phyloP scores from a whole-genome alignment of 1,140 invertebrate species.

The Nylanderia fulva region DNA sequence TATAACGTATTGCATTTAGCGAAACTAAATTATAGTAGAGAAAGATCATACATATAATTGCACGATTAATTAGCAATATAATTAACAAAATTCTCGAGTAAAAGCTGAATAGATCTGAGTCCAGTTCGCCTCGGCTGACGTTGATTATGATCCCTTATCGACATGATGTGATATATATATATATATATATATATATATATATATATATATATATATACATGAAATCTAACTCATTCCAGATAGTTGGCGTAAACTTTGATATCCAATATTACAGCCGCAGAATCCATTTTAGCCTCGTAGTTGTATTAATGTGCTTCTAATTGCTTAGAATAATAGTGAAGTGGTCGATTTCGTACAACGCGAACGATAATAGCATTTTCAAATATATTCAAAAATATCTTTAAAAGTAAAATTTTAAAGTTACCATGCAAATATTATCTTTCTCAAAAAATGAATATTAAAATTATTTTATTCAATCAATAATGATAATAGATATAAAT shows the following conservation, averaged over 20 bases:
- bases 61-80: slow-evolving; percentile 63
- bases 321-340: slow-evolving; percentile 28
- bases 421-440: neutral
- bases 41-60: slow-evolving; percentile 50
- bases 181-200: too few species aligned
- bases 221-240: neutral
- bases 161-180: too few species aligned
- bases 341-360: neutral
- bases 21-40: neutral
- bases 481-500: neutral
- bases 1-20: neutral
- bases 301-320: slow-evolving; percentile 9
- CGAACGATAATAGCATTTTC: neutral
- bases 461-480: too few species aligned
- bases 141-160: slow-evolving; percentile 6
- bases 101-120: neutral
- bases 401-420: neutral
- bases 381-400: neutral
- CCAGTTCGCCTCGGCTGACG: neutral
- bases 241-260: slow-evolving; percentile 47
- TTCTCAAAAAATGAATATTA: too few species aligned
- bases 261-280: slow-evolving; percentile 15
- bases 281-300: slow-evolving; percentile 1
- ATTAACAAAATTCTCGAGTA: slow-evolving; percentile 26
- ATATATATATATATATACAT: neutral